These are phyloP conservation scores for Lepetodrilus schrolli DNA, from an alignment of 2,888 invertebrate species.

Conservation along the genomic window DNA sequence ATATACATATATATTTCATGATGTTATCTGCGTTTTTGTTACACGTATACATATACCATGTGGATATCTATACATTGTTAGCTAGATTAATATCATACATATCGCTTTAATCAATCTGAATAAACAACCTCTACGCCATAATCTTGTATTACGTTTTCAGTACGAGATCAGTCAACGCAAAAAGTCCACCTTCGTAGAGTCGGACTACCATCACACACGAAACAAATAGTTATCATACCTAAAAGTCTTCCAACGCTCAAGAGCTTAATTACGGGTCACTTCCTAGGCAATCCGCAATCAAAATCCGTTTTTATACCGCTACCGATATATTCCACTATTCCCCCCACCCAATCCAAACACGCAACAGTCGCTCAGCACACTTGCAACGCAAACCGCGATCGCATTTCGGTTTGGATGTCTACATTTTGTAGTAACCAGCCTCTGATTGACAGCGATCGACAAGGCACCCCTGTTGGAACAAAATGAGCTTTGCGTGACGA, in stretches of 20 bases:
- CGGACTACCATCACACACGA: too few species aligned
- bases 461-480: constrained; percentile 1
- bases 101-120: not conserved
- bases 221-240: not conserved
- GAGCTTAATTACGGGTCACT: not conserved
- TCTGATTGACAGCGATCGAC: constrained; percentile 24
- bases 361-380: constrained; percentile 5
- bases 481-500: constrained; percentile 4
- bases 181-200: too few species aligned
- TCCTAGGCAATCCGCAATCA: not conserved
- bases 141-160: too few species aligned
- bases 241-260: not conserved
- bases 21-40: too few species aligned
- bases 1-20: too few species aligned
- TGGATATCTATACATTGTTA: not conserved
- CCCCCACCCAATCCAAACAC: not conserved
- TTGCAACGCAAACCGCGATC: not conserved
- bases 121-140: too few species aligned
- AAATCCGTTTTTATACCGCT: constrained; percentile 23
- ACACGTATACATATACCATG: too few species aligned
- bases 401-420: constrained; percentile 5
- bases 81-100: not conserved
- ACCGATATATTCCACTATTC: not conserved
- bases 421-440: not conserved
- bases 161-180: too few species aligned